A percentile compares a stretch with the other conserved stretches of the same genome.
Conservation (phyloP, 2,797 vertebrate species). For the Catostomus latipinnis region DNA sequence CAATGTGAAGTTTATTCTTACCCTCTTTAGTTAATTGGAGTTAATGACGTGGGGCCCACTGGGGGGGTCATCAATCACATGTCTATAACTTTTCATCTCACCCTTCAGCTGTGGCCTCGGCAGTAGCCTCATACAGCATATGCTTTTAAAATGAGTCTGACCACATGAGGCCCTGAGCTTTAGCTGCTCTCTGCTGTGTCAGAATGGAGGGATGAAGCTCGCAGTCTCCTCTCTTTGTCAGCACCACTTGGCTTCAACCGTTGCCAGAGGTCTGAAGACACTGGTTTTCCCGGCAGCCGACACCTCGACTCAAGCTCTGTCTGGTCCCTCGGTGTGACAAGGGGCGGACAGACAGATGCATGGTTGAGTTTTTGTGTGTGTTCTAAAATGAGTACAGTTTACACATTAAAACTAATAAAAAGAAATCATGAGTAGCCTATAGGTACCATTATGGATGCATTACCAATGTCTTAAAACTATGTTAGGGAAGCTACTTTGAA, state of each 20-base stretch:
- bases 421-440: not conserved
- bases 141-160: slow-evolving; percentile 60
- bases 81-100: slow-evolving; percentile 56
- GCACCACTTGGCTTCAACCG: slow-evolving; percentile 71
- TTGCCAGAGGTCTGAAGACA: slow-evolving; percentile 43
- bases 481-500: too few relatives aligned
- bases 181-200: slow-evolving; percentile 59
- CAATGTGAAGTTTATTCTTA: slow-evolving; percentile 37
- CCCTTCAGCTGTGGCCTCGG: slow-evolving; percentile 64
- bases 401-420: slow-evolving; percentile 60
- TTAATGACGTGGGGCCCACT: slow-evolving; percentile 37
- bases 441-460: slow-evolving; percentile 64
- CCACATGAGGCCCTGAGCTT: slow-evolving; percentile 42
- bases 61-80: slow-evolving; percentile 56
- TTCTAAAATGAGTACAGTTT: slow-evolving; percentile 55
- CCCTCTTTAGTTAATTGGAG: slow-evolving; percentile 46
- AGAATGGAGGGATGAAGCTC: slow-evolving; percentile 67
- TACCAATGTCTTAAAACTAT: slow-evolving; percentile 70
- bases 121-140: slow-evolving; percentile 56
- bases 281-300: slow-evolving; percentile 25
- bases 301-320: slow-evolving; percentile 40
- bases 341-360: slow-evolving; percentile 28
- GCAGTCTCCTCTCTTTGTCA: slow-evolving; percentile 73
- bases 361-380: slow-evolving; percentile 28
- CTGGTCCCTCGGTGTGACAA: slow-evolving; percentile 59